Base-by-base conservation (phyloP, 2,888 invertebrate genomes). In the Drosophila flavopinicola region DNA sequence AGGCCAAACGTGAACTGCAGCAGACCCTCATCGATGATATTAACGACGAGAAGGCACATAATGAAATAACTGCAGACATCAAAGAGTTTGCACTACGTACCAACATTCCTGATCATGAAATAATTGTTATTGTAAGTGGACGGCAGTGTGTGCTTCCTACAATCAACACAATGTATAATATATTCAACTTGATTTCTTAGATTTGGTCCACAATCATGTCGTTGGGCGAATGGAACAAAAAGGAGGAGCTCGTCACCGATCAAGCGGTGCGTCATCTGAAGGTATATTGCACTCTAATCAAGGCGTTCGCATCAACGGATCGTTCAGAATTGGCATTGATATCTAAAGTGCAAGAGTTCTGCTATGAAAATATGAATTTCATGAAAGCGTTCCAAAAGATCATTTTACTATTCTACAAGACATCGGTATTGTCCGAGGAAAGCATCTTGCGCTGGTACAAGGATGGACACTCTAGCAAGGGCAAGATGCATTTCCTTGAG, bases 351-450 rank as follows among this genome's bases (percentile, higher is more conserved):
- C 99, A 99, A 92, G 98, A 99, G 91, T 99, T 96, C 92, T 99
- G 98, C 92, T 99, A 99, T 92, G 98, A 98, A 91, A 98, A 99
- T 93, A 98, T 98, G 98, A 97, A 96, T 91, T 99, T 99, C 92
- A 97, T 99, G 97, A 97, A 97, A 91, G 97, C 97, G 91, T 99
- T 99, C 94, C 97, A 97, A 91, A 98, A 98, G 93, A 97, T 99
- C 88, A 95, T 99, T 88, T 94, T 98, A 92, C 94, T 98, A 90
- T 95, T 98, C 92, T 99, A 99, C 93, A 98, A 97, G 94, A 96
- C 95, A 88, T 98, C 98, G 91, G 96, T 99, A 69, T 93, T 99
- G 80, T 96, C 97, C 24, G 99, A 99, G 93, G 98, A 97, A 92
- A 95, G 96, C 75, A 98, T 99, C 90, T 93, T 98, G 88, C 97